Evolutionary conservation across 2,113 vertebrate genomes (phyloP).

Genomic region (Phocoena sinus): DNA sequence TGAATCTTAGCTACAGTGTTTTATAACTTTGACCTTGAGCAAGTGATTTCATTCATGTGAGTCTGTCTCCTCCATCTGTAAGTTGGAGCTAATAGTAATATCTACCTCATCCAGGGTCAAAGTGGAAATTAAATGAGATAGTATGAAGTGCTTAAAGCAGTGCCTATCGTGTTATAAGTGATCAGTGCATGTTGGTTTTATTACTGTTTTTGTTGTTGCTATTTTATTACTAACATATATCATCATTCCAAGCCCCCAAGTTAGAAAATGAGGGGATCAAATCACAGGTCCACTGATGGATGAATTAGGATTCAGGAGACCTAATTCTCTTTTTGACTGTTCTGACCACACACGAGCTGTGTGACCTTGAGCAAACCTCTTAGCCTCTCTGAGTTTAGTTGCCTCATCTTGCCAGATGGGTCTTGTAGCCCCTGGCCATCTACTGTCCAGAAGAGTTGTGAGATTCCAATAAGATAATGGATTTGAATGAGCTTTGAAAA

Average conservation of each 20-base stretch:
- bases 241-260: background rate
- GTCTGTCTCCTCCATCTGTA: background rate
- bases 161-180: background rate
- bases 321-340: background rate
- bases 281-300: background rate
- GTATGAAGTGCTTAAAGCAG: background rate
- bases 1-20: background rate
- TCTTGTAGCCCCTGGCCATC: background rate
- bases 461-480: constrained; percentile 51
- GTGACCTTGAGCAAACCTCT: constrained; percentile 55
- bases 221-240: background rate
- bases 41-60: background rate
- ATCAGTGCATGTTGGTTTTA: background rate
- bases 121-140: background rate
- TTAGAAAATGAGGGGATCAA: background rate
- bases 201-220: background rate
- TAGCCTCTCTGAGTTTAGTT: constrained; percentile 51
- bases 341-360: background rate
- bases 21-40: background rate
- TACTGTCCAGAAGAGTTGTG: background rate
- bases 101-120: background rate
- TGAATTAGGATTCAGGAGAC: background rate
- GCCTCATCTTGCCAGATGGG: constrained; percentile 46
- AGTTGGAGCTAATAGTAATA: background rate
- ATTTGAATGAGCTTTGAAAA: constrained; percentile 43